phyloP scores from a whole-genome alignment of 1,140 invertebrate genomes.

The Rhopalosiphum maidis region DNA sequence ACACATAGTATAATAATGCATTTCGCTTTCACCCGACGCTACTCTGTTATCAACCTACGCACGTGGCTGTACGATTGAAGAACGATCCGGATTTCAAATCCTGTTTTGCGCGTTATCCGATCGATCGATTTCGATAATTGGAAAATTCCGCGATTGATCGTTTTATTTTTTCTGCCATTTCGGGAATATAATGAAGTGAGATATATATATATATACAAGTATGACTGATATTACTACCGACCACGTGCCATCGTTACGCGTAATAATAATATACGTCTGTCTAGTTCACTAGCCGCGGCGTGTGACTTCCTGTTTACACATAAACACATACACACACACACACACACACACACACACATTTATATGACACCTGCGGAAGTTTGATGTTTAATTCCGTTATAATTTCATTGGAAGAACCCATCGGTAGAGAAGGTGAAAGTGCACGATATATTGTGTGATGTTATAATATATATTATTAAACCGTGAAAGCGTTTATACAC shows the following conservation, averaged over 20 bases:
- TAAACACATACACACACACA: background rate
- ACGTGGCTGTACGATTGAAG: background rate
- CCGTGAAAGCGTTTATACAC: background rate
- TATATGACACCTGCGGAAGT: background rate
- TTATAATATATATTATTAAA: background rate
- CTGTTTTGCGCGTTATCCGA: background rate
- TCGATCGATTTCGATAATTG: background rate
- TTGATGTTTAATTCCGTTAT: slow-evolving; percentile 2
- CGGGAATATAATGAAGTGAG: background rate
- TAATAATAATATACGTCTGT: background rate
- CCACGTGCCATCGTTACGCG: background rate
- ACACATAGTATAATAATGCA: background rate
- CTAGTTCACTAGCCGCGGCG: background rate
- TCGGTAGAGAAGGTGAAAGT: background rate
- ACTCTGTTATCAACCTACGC: background rate
- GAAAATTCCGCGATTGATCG: background rate
- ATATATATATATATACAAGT: too few relatives aligned
- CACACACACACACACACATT: background rate
- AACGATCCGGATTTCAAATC: background rate
- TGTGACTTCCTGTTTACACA: slow-evolving; percentile 12
- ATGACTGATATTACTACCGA: background rate
- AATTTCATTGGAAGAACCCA: background rate
- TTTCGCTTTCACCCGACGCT: slow-evolving; percentile 11
- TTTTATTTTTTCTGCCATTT: background rate
- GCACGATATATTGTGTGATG: background rate